Evolutionary conservation across 1,140 invertebrate genomes (phyloP).

Genomic region (Pseudomyrmex sp.): DNA sequence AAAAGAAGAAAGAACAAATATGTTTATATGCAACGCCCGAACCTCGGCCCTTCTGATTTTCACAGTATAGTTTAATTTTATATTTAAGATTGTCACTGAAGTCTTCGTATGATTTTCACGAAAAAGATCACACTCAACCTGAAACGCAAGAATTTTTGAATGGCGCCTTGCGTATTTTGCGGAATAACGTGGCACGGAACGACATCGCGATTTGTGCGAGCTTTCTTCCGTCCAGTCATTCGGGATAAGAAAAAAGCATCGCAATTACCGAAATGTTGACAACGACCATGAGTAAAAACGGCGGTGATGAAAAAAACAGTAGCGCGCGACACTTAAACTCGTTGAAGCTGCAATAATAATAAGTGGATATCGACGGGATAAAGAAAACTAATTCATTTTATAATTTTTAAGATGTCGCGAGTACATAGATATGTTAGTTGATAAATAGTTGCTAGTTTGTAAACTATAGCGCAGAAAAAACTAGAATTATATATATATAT

Average conservation of each 20-base stretch:
- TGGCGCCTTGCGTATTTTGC: conserved; percentile 27
- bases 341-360: conserved; percentile 78
- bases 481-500: conserved; percentile 69
- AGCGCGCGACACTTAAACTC: conserved; percentile 63
- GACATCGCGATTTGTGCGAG: conserved; percentile 71
- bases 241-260: conserved; percentile 64
- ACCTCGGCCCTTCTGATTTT: conserved; percentile 65
- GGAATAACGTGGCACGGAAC: conserved; percentile 64
- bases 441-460: conserved; percentile 79
- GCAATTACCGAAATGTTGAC: conserved; percentile 60
- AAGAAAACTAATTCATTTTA: conserved; percentile 78
- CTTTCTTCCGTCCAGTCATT: conserved; percentile 76
- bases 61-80: conserved; percentile 1
- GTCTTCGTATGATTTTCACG: conserved; percentile 5
- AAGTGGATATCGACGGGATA: conserved; percentile 70
- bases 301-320: conserved; percentile 1
- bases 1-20: neutral
- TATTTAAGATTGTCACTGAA: neutral
- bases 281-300: conserved; percentile 60
- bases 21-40: conserved; percentile 32
- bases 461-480: conserved; percentile 72
- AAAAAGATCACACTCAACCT: no score
- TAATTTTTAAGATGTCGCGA: conserved; percentile 78
- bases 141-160: conserved; percentile 15
- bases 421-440: conserved; percentile 79